Base-by-base conservation (phyloP, 2,113 vertebrate genomes). In the Felis chaus region DNA sequence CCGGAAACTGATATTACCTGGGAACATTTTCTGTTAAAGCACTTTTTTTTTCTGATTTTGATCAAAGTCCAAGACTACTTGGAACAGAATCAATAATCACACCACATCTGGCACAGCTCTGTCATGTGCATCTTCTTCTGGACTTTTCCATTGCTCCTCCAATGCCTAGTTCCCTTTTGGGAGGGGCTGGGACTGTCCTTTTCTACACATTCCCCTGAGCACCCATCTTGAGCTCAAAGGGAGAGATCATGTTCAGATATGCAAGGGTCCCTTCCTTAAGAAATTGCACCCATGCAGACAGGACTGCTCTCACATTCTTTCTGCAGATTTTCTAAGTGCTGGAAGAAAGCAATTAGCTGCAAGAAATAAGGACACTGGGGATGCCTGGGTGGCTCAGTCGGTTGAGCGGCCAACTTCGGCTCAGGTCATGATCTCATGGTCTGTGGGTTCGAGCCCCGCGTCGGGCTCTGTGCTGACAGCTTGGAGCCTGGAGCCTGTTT, bases 11-110 rank as follows among this genome's bases (percentile, higher is more conserved):
- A 99, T 99, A 23, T 98, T 98, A 53, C 99, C 99, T 97, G 91
- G 96, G 98, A 99, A 99, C 86, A 98, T 97, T 99, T 99, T 33
- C 98, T 93, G 92, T 99, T 98, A n/a, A 99, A 99, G 91, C 97
- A 98, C 95, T 98, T 99, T 98, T 99, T 99, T 99, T 86, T 98
- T 98, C 97, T 99, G 99, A 1, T 98, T 98, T 98, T 99, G 99
- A 65, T 99, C 99, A 55, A 99, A 99, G 96, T 99, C 99, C 98
- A 99, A 93, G 89, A 99, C 99, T 93, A 99, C 99, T 97, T 98
- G 98, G 41, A 99, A 98, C 81, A 99, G 96, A 73, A 99, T 99
- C 0, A 98, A 95, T 4, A 98, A 86, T 19, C 99, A 99, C 61
- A 99, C 99, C 95, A 99, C 97, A 16, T 99, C 98, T 93, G 98